Evolutionary conservation across 2,797 vertebrate species (phyloP), one percentile per base, ranked within the genome.

Genomic region (Vultur gryphus): DNA sequence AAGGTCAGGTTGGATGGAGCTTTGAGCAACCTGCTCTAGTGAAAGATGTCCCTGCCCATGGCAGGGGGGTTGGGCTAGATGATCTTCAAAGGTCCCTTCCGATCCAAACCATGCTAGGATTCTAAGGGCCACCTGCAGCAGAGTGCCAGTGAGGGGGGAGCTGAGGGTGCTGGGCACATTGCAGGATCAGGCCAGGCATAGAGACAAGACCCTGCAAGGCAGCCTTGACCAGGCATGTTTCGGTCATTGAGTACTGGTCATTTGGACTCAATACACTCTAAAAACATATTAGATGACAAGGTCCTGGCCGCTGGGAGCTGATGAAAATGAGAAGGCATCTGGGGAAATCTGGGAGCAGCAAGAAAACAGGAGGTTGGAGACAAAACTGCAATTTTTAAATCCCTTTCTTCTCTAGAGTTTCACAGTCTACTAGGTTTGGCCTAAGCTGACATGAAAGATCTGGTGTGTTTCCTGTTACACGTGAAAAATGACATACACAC

Each of bases 371-470:
- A 93, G 43, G 33, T n/a, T 89, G 70, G 79, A 87, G 46, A 54
- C 28, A 73, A 84, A 95, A 67, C 10, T 57, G 82, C 44, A 80
- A 35, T 71, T 93, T 89, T 92, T 14, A 84, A 93, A 86, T 84
- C 94, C 59, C 72, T 85, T 86, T 95, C 77, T 92, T 72, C 69
- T 94, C 80, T 84, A 46, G 71, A 88, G 54, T 91, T 95, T 96
- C 93, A 95, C 11, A 73, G 87, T 81, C 72, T 69, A 65, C 35
- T 81, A 49, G 24, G 14, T 90, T 92, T 94, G 92, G 65, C 51
- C 48, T 66, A 61, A 51, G 59, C 51, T 64, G 71, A 79, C 84
- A 61, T 46, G 48, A 95, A 89, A 81, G 87, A 85, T 76, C 54
- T 76, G 77, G 16, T 57, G 28, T 67, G 55, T 93, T 93, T 95